Base-by-base conservation (phyloP, 2,797 vertebrate species). In the Tangara arthus region DNA sequence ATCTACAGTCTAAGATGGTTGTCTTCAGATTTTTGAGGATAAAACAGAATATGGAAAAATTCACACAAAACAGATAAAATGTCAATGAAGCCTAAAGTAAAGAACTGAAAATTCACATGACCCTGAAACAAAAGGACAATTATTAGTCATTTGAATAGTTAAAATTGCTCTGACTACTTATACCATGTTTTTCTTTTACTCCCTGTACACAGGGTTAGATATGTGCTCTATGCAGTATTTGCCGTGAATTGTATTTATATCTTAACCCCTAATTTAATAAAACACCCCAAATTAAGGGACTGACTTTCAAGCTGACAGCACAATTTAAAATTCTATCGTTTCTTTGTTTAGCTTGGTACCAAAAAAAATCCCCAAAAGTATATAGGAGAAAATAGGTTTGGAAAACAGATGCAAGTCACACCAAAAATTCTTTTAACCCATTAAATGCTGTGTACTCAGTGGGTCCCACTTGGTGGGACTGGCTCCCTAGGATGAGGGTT, bases 1-100 rank as follows among this genome's bases (percentile, higher is more conserved):
- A 35, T 90, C 34, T 87, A 28, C 15, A 27, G 47, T 76, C 42
- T 61, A 44, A 82, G 55, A 55, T 44, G 13, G 50, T 69, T 91
- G 50, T 79, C 35, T 49, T 65, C 72, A 77, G 82, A 88, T 91
- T 83, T 84, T 52, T 75, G 57, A 71, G 47, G 77, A 81, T 87
- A 86, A 90, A 93, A 81, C 14, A 72, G 30, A 89, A 75, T 72
- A 81, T 37, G 10, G 30, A 69, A 90, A 90, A 63, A 52, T 4
- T 82, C 55, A 87, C 12, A 88, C 18, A 71, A 79, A 65, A 52
- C 4, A 65, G 20, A 55, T 61, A 13, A 59, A 55, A 61, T 81
- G 23, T 61, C 80, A 86, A 59, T 37, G 52, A 65, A 93, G 1
- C 6, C 59, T 69, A 59, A 68, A 81, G 15, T 21, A 50, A 93